Conservation (phyloP, 2,797 vertebrate genomes). For the Manis crassicaudata region DNA sequence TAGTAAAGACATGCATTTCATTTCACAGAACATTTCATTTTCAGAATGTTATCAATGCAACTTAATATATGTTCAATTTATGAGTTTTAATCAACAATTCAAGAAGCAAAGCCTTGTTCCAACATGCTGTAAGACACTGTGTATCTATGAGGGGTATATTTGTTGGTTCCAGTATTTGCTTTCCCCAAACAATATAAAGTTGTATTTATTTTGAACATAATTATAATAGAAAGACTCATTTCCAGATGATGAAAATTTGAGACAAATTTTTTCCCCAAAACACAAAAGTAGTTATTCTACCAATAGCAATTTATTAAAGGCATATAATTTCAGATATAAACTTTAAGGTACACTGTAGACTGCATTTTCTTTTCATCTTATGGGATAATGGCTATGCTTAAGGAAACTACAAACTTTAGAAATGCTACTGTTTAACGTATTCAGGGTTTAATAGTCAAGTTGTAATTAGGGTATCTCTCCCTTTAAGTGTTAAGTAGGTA, state of each 20-base stretch:
- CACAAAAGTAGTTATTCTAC: neutral
- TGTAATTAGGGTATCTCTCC: neutral
- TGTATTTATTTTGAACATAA: neutral
- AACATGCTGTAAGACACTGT: neutral
- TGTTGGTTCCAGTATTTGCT: neutral
- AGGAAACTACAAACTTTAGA: neutral
- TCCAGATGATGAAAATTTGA: neutral
- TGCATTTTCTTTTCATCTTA: neutral
- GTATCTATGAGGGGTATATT: neutral
- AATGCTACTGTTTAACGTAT: neutral
- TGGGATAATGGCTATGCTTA: neutral
- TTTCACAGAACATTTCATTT: neutral
- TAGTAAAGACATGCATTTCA: neutral
- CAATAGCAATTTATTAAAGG: constrained; percentile 7
- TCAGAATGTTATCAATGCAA: neutral
- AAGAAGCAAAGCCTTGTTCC: neutral
- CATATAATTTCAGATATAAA: neutral
- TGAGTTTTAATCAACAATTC: neutral
- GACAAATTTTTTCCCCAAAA: neutral
- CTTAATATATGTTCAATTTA: neutral
- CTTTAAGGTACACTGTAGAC: neutral
- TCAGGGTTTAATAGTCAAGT: neutral
- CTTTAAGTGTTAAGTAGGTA: neutral
- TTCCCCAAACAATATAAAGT: neutral
- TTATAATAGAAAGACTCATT: constrained; percentile 22